phyloP scores from a whole-genome alignment of 2,113 vertebrate genomes.

The Benitochromis conjunctus region DNA sequence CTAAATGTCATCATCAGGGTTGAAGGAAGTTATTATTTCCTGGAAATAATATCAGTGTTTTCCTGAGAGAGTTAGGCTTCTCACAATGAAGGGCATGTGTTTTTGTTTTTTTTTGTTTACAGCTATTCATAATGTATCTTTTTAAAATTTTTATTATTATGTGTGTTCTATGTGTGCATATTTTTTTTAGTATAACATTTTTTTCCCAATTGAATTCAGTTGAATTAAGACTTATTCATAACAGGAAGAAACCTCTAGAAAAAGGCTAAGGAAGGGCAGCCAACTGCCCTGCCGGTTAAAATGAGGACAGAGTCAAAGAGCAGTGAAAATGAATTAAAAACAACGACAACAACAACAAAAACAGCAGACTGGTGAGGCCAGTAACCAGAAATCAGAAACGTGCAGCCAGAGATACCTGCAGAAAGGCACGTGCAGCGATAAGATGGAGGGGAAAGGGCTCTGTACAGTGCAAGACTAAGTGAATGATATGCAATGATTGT shows the following conservation, averaged over 20 bases:
- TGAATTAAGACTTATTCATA: background rate
- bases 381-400: background rate
- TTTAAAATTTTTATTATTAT: background rate
- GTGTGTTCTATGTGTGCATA: background rate
- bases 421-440: background rate
- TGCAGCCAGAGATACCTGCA: background rate
- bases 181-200: background rate
- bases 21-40: background rate
- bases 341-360: too few relatives aligned
- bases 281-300: background rate
- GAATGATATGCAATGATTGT: background rate
- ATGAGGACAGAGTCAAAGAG: background rate
- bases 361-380: background rate
- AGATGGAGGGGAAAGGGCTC: background rate
- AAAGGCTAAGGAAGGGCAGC: background rate
- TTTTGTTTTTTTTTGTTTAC: accelerated
- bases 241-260: background rate
- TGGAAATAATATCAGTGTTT: background rate
- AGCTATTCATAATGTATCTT: background rate
- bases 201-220: background rate
- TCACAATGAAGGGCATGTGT: background rate
- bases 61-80: background rate
- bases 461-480: background rate
- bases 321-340: background rate
- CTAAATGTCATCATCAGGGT: background rate